Base-by-base conservation (phyloP, 2,797 vertebrate genomes). In the Sus cebifrons region DNA sequence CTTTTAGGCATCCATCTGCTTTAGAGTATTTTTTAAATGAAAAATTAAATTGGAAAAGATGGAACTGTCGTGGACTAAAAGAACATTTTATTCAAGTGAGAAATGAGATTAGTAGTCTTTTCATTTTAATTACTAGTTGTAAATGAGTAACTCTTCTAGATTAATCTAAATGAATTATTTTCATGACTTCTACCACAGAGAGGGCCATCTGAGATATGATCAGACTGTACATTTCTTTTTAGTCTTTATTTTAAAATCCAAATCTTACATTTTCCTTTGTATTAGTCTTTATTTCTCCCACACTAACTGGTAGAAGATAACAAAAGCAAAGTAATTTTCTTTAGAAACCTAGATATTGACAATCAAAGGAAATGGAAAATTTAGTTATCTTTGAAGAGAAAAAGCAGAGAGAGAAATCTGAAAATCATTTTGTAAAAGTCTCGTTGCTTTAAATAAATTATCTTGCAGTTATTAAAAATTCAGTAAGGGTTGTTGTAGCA, bases 1-100 rank as follows among this genome's bases (percentile, higher is more conserved):
- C 96, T 98, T 97, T 93, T 96, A 93, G 91, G 89, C 44, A 97
- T 96, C 79, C 6, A 83, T 67, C 96, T 89, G 91, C 89, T 97
- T 97, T 91, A 95, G 74, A 67, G 62, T 89, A 94, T 86, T 96
- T 96, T 95, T 93, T 86, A 94, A 97, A 83, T 77, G 65, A 97
- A 98, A 98, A 32, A 5, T 40, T 96, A 86, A 94, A 96, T 94
- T 36, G 40, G 85, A 96, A 95, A 95, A 89, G 75, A 91, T 58
- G 11, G 86, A 85, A 73, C 27, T 90, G 85, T 77, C 89, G 93
- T 5, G 27, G 36, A 56, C 70, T 52, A 12, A 86, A 85, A 96
- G 60, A 90, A 83, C 1, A 14, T 91, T 84, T 81, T 79, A 40
- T 52, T 92, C 60, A 89, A 58, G 8, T 68, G 78, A 97, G 58